phyloP scores from a whole-genome alignment of 2,113 vertebrate species.

The Ptyas mucosa region DNA sequence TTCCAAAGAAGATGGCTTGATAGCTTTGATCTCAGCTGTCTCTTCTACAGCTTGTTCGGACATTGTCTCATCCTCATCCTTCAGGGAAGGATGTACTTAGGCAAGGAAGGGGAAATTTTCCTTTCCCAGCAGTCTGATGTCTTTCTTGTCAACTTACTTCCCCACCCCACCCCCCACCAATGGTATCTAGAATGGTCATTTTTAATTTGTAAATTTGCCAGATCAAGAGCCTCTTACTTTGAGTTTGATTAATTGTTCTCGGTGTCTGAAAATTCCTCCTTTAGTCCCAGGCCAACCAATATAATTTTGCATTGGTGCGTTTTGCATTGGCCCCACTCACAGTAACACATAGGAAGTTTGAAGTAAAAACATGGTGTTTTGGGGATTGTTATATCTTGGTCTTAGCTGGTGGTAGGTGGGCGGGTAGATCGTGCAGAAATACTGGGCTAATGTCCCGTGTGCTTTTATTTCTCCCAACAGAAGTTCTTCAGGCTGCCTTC shows the following conservation, averaged over 20 bases:
- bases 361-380: neutral
- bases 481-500: constrained; percentile 69
- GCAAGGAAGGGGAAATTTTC: neutral
- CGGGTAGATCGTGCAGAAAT: neutral
- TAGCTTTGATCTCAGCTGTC: neutral
- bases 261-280: neutral
- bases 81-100: neutral
- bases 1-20: neutral
- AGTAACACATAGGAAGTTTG: neutral
- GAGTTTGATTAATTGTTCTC: neutral
- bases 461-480: constrained; percentile 48
- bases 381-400: neutral
- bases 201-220: neutral
- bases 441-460: neutral
- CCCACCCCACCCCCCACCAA: too few relatives aligned
- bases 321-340: neutral
- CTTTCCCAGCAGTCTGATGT: neutral
- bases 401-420: neutral
- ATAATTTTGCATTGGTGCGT: neutral
- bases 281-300: neutral
- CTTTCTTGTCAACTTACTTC: neutral
- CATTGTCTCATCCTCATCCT: neutral
- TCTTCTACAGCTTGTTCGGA: neutral
- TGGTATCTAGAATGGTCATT: neutral
- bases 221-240: neutral